These are phyloP conservation scores for Pteruthius melanotis DNA, from an alignment of 2,113 vertebrate species.

Conservation along the genomic window DNA sequence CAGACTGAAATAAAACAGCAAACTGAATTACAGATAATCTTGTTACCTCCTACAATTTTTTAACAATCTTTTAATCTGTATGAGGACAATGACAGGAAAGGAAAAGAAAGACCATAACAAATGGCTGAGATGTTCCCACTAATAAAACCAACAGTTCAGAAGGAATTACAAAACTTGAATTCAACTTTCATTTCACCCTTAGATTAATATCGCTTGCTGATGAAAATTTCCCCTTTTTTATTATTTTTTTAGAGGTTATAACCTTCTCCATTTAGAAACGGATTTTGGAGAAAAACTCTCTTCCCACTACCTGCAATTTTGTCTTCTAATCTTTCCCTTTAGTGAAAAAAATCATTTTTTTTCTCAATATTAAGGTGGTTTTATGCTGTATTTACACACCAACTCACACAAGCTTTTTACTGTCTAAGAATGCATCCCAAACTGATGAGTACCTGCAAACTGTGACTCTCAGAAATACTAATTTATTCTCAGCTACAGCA, in stretches of 20 bases:
- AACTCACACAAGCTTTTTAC: background rate
- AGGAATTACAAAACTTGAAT: background rate
- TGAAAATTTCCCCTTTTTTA: background rate
- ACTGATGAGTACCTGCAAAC: background rate
- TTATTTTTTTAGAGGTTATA: background rate
- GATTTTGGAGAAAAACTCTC: background rate
- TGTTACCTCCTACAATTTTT: background rate
- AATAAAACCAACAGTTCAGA: background rate
- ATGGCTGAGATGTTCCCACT: background rate
- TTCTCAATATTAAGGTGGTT: background rate
- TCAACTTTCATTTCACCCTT: background rate
- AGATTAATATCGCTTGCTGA: background rate
- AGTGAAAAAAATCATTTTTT: background rate
- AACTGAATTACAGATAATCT: background rate
- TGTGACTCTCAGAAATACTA: background rate
- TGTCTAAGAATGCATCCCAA: background rate
- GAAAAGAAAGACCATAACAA: background rate
- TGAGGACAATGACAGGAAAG: background rate
- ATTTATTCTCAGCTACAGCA: background rate
- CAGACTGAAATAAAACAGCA: background rate
- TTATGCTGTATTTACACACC: background rate
- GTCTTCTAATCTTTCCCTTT: background rate
- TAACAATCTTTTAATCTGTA: accelerated
- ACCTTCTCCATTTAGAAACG: background rate
- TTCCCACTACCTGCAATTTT: background rate